These are phyloP conservation scores for Drosophila borealis DNA, from an alignment of 2,888 invertebrate genomes.

Conservation along the genomic window DNA sequence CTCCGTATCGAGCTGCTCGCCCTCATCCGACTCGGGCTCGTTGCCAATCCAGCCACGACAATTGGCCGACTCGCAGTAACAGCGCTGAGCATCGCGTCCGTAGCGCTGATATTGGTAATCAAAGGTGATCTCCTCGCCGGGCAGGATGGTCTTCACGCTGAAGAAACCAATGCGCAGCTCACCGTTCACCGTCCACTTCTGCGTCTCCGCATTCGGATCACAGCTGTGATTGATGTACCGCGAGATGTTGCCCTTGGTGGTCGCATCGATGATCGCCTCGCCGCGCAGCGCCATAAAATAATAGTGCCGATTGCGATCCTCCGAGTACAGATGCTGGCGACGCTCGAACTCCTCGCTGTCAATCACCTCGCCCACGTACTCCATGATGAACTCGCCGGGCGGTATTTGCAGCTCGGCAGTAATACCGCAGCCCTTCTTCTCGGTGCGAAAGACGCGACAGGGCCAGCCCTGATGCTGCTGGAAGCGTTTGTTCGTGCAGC, in stretches of 20 bases:
- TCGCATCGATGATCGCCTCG: conserved; percentile 98
- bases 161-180: conserved; percentile 99
- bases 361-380: conserved; percentile 99
- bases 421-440: conserved; percentile 98
- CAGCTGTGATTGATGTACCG: conserved; percentile 99
- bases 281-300: conserved; percentile 99
- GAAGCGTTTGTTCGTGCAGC: conserved; percentile 97
- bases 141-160: conserved; percentile 91
- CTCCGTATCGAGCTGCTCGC: conserved; percentile 85
- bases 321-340: conserved; percentile 94
- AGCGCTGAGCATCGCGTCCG: conserved; percentile 98
- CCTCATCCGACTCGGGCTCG: conserved; percentile 90
- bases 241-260: conserved; percentile 97
- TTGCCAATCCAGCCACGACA: conserved; percentile 99
- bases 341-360: conserved; percentile 95
- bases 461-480: conserved; percentile 94
- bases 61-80: conserved; percentile 94
- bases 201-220: conserved; percentile 99
- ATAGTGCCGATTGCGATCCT: conserved; percentile 96
- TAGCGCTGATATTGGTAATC: conserved; percentile 99
- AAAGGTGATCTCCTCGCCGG: conserved; percentile 98
- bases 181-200: conserved; percentile 98
- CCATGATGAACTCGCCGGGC: conserved; percentile 96
- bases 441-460: conserved; percentile 94
- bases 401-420: conserved; percentile 85